phyloP scores from a whole-genome alignment of 2,113 vertebrate genomes.

The Dipodomys spectabilis region DNA sequence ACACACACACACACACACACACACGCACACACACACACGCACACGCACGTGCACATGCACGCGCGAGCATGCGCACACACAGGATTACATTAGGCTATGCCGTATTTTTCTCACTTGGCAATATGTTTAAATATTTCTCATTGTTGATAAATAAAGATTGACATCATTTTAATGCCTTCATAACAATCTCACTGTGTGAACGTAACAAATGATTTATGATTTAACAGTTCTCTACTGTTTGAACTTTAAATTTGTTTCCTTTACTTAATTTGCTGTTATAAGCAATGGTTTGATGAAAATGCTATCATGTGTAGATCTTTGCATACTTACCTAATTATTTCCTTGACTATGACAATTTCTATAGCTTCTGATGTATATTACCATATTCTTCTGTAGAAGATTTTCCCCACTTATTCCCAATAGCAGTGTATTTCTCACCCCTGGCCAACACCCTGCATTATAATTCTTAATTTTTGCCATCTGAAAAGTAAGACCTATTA shows the following conservation, averaged over 20 bases:
- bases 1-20: too few relatives aligned
- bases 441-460: background rate
- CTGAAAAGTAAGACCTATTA: background rate
- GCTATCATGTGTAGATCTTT: constrained; percentile 5
- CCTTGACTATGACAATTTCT: background rate
- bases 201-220: constrained; percentile 68
- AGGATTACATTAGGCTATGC: background rate
- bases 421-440: background rate
- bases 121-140: constrained; percentile 7
- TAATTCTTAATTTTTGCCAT: constrained; percentile 31
- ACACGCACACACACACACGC: too few relatives aligned
- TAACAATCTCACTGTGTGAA: constrained; percentile 58
- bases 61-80: too few relatives aligned
- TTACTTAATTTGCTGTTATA: background rate
- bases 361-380: background rate
- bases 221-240: constrained; percentile 56
- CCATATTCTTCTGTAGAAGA: background rate
- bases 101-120: background rate
- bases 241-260: constrained; percentile 57
- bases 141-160: background rate
- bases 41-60: too few relatives aligned
- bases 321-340: constrained; percentile 38
- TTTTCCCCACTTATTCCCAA: background rate
- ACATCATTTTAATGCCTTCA: constrained; percentile 50
- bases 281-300: constrained; percentile 23